phyloP scores from a whole-genome alignment of 2,797 vertebrate genomes.

The Manis pentadactyla region DNA sequence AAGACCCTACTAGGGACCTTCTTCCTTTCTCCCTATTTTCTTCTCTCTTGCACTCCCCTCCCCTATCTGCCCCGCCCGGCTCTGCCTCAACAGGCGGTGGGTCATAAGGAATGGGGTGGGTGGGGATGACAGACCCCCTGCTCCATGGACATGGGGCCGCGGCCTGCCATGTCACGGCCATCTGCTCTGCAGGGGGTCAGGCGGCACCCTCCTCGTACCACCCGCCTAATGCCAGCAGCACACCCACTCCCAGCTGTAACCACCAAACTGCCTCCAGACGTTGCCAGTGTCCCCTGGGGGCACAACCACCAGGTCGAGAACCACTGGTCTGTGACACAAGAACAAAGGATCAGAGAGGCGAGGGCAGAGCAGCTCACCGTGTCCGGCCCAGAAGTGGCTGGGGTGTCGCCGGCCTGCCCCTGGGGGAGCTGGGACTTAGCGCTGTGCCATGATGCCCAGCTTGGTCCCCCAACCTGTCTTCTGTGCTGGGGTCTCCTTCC shows the following conservation, averaged over 20 bases:
- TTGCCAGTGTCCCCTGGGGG: neutral
- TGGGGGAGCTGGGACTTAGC: neutral
- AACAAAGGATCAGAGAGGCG: too few relatives aligned
- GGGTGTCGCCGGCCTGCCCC: rapidly evolving
- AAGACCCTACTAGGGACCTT: too few relatives aligned
- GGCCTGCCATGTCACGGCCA: rapidly evolving
- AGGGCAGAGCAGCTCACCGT: rapidly evolving
- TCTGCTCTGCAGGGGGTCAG: rapidly evolving
- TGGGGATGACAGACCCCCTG: rapidly evolving
- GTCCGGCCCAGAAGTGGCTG: too few relatives aligned
- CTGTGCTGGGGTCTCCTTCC: neutral
- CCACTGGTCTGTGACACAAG: rapidly evolving
- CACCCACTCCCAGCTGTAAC: neutral
- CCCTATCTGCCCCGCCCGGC: rapidly evolving
- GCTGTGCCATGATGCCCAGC: rapidly evolving
- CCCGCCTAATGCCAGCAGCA: too few relatives aligned
- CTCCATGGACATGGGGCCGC: rapidly evolving
- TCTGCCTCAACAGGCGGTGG: rapidly evolving
- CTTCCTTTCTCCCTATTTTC: neutral
- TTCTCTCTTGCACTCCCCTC: neutral
- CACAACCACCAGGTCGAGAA: rapidly evolving
- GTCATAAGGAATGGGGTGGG: rapidly evolving
- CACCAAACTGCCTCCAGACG: neutral
- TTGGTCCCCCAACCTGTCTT: neutral
- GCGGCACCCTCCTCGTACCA: neutral